Base-by-base conservation (phyloP, 2,113 vertebrate genomes). In the Aptenodytes forsteri region DNA sequence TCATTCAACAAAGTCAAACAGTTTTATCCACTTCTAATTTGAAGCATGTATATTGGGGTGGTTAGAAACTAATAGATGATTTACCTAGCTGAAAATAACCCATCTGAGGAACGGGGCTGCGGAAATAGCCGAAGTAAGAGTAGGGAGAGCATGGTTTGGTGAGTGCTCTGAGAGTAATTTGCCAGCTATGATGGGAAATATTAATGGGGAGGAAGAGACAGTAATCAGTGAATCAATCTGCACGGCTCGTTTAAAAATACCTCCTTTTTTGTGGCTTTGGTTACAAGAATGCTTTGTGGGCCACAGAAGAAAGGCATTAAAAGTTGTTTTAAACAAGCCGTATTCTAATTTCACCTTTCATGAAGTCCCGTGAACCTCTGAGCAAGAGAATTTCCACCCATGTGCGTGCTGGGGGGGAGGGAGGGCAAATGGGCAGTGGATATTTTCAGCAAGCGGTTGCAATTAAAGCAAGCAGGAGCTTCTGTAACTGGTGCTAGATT, bases 231-330 rank as follows among this genome's bases (percentile, higher is more conserved):
- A 96, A 97, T 95, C 92, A 96, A 90, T 91, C 89, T 0, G 0
- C 80, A 52, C 0, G 3, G 70, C 70, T 95, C 2, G 3, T 79
- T 95, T 93, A 93, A 95, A 96, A 95, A 83, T 90, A 95, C 61
- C 90, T 89, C 42, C 59, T 94, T 83, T 96, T 77, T 95, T 92
- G 91, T 95, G 96, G 97, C 90, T 97, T 96, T 95, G 90, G 92
- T 97, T 96, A 95, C 94, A 96, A 97, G 96, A 96, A 96, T 11
- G 69, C 73, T 89, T 89, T 97, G 94, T 82, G 83, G 89, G 83
- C 77, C 34, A 32, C 25, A 79, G 86, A 91, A 92, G 47, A 91
- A 89, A 89, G 56, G 49, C 77, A 78, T 61, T 56, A 88, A 38
- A 55, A 40, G 65, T 59, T 55, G 70, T 59, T 92, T 96, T 66